Conservation (phyloP, 1,140 invertebrate genomes). For the Leptopilina clavipes region DNA sequence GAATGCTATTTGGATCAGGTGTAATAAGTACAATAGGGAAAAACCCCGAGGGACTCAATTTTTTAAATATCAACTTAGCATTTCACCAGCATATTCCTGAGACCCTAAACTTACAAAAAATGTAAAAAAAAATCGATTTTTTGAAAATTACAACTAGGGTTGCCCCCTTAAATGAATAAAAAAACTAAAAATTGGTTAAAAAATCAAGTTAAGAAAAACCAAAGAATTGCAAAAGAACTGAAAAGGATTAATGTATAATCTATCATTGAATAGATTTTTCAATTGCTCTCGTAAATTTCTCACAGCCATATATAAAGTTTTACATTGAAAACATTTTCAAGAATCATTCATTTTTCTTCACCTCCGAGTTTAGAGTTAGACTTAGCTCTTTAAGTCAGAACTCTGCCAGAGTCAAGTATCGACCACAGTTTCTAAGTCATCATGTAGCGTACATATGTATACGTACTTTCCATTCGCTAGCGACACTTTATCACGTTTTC, state of each 20-base stretch:
- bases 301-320: background rate
- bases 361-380: background rate
- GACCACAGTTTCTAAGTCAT: slow-evolving; percentile 10
- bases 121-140: too few relatives aligned
- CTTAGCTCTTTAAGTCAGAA: slow-evolving; percentile 9
- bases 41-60: too few relatives aligned
- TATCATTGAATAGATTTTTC: background rate
- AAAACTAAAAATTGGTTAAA: too few relatives aligned
- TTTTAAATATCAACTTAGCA: too few relatives aligned
- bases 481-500: slow-evolving; percentile 27
- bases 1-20: too few relatives aligned
- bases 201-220: too few relatives aligned
- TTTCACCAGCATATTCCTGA: too few relatives aligned
- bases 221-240: too few relatives aligned
- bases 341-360: slow-evolving; percentile 1
- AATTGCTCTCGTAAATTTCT: background rate
- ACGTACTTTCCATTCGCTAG: slow-evolving; percentile 8
- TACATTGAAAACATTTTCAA: background rate
- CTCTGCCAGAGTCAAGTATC: slow-evolving; percentile 5
- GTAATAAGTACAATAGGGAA: too few relatives aligned
- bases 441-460: slow-evolving; percentile 13
- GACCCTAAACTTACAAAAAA: too few relatives aligned
- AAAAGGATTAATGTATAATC: background rate
- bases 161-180: too few relatives aligned
- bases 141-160: too few relatives aligned